These are phyloP conservation scores for Nycticryphes semicollaris DNA, from an alignment of 2,113 vertebrate genomes.

Conservation along the genomic window DNA sequence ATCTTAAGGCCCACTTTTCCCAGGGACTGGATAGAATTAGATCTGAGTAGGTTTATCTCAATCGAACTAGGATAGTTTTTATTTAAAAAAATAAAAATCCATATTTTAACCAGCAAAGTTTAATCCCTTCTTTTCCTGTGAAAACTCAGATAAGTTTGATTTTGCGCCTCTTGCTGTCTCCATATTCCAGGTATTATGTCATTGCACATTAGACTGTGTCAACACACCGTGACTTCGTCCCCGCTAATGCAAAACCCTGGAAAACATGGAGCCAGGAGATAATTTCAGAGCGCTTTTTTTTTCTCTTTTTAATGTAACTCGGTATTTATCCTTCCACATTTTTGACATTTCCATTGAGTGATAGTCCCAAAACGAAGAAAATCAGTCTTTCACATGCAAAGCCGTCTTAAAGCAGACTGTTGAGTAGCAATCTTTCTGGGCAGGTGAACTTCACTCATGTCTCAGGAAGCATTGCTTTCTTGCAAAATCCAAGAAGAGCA, in stretches of 20 bases:
- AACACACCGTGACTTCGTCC: conserved; percentile 60
- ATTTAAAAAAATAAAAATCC: neutral
- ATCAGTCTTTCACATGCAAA: conserved; percentile 61
- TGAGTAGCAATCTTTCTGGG: conserved; percentile 22
- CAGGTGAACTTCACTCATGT: conserved; percentile 29
- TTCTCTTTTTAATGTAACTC: conserved; percentile 46
- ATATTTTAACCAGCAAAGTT: conserved; percentile 63
- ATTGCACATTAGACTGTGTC: conserved; percentile 58
- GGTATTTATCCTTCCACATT: conserved; percentile 54
- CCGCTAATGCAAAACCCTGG: conserved; percentile 62
- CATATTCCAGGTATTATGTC: conserved; percentile 64
- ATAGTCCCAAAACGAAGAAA: conserved; percentile 58
- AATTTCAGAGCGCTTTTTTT: conserved; percentile 37
- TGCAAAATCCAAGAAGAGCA: neutral
- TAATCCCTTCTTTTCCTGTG: conserved; percentile 65
- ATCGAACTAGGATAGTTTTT: conserved; percentile 50
- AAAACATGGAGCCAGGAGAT: conserved; percentile 59
- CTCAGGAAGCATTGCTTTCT: neutral
- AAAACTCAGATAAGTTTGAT: conserved; percentile 71
- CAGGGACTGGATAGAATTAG: conserved; percentile 61
- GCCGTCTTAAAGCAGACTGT: conserved; percentile 36
- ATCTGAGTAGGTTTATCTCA: conserved; percentile 68
- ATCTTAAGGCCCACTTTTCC: conserved; percentile 66
- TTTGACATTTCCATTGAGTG: conserved; percentile 51
- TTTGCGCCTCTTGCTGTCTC: conserved; percentile 53